phyloP scores from a whole-genome alignment of 1,140 invertebrate species.

The Pararge aegeria region DNA sequence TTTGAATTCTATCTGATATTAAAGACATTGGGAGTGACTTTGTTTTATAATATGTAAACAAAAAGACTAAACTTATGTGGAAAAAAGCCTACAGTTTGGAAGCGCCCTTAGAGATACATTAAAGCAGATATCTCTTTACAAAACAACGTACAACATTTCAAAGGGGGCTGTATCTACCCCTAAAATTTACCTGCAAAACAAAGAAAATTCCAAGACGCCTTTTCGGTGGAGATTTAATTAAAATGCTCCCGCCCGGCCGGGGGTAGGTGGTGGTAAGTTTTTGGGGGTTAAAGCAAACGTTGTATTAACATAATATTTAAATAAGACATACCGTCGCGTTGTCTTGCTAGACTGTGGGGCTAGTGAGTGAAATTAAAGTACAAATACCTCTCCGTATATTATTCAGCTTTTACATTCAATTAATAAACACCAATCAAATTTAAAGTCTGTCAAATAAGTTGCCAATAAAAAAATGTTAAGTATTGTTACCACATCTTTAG shows the following conservation, averaged over 20 bases:
- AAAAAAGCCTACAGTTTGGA: not conserved
- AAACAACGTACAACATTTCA: conserved; percentile 23
- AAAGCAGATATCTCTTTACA: conserved; percentile 2
- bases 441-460: too few species aligned
- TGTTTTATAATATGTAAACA: too few species aligned
- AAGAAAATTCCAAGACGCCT: conserved; percentile 67
- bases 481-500: too few species aligned
- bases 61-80: too few species aligned
- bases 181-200: conserved; percentile 41
- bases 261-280: conserved; percentile 38
- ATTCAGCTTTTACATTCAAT: too few species aligned
- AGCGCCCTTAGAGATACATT: not conserved
- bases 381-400: not conserved
- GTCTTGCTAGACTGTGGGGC: not conserved
- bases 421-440: too few species aligned
- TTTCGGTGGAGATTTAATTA: conserved; percentile 71
- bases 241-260: conserved; percentile 43
- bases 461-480: too few species aligned
- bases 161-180: conserved; percentile 6
- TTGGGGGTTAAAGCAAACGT: not conserved
- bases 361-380: not conserved
- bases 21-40: too few species aligned
- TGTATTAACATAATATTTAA: conserved; percentile 73
- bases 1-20: too few species aligned
- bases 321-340: conserved; percentile 41